A percentile compares a stretch with the other conserved stretches of the same genome.
Evolutionary conservation across 2,797 vertebrate species (phyloP).

Genomic region (Sebastolobus altivelis): DNA sequence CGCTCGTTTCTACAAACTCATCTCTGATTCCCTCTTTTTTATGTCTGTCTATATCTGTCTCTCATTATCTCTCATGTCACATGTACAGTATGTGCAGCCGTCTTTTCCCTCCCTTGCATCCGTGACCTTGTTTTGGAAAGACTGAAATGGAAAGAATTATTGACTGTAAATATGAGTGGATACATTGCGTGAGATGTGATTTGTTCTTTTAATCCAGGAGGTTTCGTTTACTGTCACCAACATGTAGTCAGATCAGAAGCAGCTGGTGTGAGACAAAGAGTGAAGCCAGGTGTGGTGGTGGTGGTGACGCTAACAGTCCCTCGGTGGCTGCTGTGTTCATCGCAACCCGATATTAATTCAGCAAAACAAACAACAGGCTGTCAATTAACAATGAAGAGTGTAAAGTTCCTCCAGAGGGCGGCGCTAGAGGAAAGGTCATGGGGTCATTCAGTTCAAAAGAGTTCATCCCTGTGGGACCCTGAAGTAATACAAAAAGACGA

Average conservation of each 20-base stretch:
- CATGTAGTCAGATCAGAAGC: constrained; percentile 2
- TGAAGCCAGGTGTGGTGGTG: not conserved
- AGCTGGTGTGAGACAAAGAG: not conserved
- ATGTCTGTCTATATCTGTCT: not conserved
- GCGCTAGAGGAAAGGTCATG: not conserved
- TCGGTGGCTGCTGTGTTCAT: not conserved
- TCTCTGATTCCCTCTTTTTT: not conserved
- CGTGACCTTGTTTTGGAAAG: not conserved
- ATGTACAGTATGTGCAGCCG: not conserved
- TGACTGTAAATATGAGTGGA: not conserved
- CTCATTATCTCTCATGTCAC: not conserved
- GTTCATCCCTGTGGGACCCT: not conserved
- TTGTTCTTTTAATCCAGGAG: constrained; percentile 5
- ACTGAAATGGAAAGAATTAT: not conserved
- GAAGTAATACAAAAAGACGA: not conserved
- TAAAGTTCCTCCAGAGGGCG: not conserved
- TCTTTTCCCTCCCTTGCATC: not conserved
- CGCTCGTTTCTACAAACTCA: not conserved
- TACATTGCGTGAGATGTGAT: not conserved
- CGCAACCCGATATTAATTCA: not conserved
- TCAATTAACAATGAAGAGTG: not conserved
- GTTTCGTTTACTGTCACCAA: not conserved
- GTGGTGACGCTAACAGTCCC: not conserved
- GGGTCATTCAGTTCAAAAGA: not conserved
- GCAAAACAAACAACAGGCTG: not conserved